Evolutionary conservation across 2,113 vertebrate species (phyloP), one percentile per base, ranked within the genome.

Genomic region (Pampusana beccarii): DNA sequence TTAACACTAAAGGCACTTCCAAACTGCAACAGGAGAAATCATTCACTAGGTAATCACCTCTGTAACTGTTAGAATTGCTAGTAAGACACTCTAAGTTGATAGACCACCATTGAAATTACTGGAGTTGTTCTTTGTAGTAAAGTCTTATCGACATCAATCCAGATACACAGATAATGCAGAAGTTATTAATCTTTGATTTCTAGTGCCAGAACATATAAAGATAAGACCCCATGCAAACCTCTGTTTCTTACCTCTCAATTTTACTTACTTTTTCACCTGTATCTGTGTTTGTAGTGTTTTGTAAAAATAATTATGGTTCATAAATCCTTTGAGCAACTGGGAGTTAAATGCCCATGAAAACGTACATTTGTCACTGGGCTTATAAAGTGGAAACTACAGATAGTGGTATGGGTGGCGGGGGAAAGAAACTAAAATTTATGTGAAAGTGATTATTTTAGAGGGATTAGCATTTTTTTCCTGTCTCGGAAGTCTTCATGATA

Each of bases 271-370:
- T 86, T 83, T 80, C 46, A n/a, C 12, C 25, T 79, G 23, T 44
- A n/a, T 93, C 54, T 78, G 54, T 81, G 33, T 78, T 61, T 24
- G 60, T 88, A 71, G 95, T 80, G 77, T 87, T 50, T 90, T 92
- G 50, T 91, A 88, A 94, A 95, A 53, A 60, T 95, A 83, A 94
- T 85, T 90, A 89, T 48, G 16, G 20, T 62, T 96, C 89, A 86
- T 92, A 96, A 96, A 95, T 93, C 31, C 64, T 96, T 78, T 94
- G 53, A 80, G 56, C 95, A 94, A 70, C 26, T 66, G 90, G 42
- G 81, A 86, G 36, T 90, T 94, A 96, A 95, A 92, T 82, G 58
- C 24, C 51, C 24, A 13, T 54, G 83, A 79, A 94, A 83, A 40
- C 0, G 1, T 29, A 13, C 0, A 8, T 60, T 38, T 96, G 28